A percentile compares a stretch with the other conserved stretches of the same genome.
phyloP scores from a whole-genome alignment of 2,113 vertebrate species.

The Brevimyrus niger region DNA sequence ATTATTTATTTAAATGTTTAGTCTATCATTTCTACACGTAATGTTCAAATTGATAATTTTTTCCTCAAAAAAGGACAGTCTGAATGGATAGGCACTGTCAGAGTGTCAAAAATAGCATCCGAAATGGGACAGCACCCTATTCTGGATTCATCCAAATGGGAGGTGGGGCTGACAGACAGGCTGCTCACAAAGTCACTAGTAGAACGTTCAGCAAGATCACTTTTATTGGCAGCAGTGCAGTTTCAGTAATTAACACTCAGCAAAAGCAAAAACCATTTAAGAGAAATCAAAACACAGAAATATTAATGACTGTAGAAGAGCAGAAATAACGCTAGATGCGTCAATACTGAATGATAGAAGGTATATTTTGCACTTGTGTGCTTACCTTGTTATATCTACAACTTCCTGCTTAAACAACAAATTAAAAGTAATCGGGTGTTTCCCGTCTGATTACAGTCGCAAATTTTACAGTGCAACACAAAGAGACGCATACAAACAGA shows the following conservation, averaged over 20 bases:
- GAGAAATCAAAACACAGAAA: background rate
- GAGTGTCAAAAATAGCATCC: background rate
- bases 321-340: background rate
- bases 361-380: background rate
- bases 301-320: background rate
- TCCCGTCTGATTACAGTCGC: background rate
- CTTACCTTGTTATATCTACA: background rate
- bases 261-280: background rate
- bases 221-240: background rate
- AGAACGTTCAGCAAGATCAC: background rate
- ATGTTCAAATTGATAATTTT: background rate
- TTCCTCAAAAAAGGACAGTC: background rate
- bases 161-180: background rate
- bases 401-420: background rate
- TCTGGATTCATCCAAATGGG: background rate
- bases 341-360: background rate
- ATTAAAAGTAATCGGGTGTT: background rate
- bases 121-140: background rate
- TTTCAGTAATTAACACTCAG: background rate
- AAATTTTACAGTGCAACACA: background rate
- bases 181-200: background rate
- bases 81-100: background rate
- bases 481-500: background rate
- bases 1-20: background rate
- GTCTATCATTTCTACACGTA: background rate